Base-by-base conservation (phyloP, 2,797 vertebrate genomes). In the Pipistrellus kuhlii region DNA sequence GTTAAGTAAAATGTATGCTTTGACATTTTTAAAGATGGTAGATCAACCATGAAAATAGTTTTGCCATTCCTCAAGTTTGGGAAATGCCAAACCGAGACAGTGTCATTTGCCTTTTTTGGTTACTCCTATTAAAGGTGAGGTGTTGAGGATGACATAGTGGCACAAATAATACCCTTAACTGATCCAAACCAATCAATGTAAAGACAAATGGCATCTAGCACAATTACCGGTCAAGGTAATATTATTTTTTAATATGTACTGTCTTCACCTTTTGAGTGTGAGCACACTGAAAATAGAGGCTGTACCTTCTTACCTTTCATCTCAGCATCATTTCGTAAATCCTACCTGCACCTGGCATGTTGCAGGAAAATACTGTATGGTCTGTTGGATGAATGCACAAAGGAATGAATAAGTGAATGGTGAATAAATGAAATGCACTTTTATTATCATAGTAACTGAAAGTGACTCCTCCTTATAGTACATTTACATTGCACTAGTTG, bases 1-100 rank as follows among this genome's bases (percentile, higher is more conserved):
- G 80, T 73, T 95, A 91, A 93, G 90, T 82, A 93, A 85, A 87
- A 85, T 64, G 25, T 71, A 71, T 73, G 4, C 59, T 76, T 77
- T 87, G 62, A 44, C 3, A n/a, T 75, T 78, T 90, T 55, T 9
- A 7, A 84, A 64, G 66, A n/a, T 18, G 15, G 48, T 68, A 77
- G 12, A 30, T 69, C 51, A 77, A 53, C 59, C 48, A 17, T 20
- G 30, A 88, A 72, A 85, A 77, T 53, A 85, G 5, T 85, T 62
- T 78, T 93, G 78, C 55, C 20, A 6, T 68, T 75, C 38, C 44
- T 62, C 30, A 90, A 41, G n/a, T 55, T 32, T 32, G 6, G 32
- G 10, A 30, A 78, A 82, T 72, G 4, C 1, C 72, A 90, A 41
- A 68, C 6, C 1, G 10, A 81, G 75, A 11, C 2, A 41, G 20